Evolutionary conservation across 2,888 invertebrate species (phyloP).

Genomic region (Diogma glabrata): DNA sequence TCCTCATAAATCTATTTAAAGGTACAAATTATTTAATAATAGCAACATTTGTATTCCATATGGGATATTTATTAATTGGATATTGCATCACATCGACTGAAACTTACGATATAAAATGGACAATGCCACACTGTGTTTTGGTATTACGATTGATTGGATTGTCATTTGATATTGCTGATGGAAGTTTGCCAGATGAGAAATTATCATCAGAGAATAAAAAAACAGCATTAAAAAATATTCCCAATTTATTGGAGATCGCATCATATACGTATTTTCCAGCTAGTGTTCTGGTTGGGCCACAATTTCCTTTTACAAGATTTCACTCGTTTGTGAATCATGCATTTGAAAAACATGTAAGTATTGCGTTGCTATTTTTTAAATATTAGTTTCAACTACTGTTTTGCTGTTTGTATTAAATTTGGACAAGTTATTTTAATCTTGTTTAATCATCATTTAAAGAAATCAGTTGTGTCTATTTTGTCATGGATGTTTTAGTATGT

Average conservation of each 20-base stretch:
- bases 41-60: conserved; percentile 68
- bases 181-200: conserved; percentile 45
- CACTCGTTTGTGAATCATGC: conserved; percentile 62
- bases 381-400: too few species aligned
- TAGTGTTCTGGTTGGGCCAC: conserved; percentile 87
- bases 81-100: conserved; percentile 72
- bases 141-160: conserved; percentile 80
- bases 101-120: conserved; percentile 92
- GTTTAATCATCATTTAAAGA: too few species aligned
- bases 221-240: conserved; percentile 51
- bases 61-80: conserved; percentile 64
- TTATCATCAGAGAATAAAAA: conserved; percentile 60
- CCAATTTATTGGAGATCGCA: conserved; percentile 65
- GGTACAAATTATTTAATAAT: conserved; percentile 52
- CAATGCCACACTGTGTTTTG: conserved; percentile 93
- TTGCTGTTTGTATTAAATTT: too few species aligned
- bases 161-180: conserved; percentile 71
- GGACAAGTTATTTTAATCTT: too few species aligned
- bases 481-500: too few species aligned
- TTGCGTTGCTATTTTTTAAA: too few species aligned
- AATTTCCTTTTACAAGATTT: conserved; percentile 77
- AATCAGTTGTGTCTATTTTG: too few species aligned
- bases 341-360: conserved; percentile 35
- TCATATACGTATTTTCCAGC: conserved; percentile 82
- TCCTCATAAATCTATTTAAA: conserved; percentile 50